These are phyloP conservation scores for Paradoxurus hermaphroditus DNA, from an alignment of 2,113 vertebrate species.

Conservation along the genomic window DNA sequence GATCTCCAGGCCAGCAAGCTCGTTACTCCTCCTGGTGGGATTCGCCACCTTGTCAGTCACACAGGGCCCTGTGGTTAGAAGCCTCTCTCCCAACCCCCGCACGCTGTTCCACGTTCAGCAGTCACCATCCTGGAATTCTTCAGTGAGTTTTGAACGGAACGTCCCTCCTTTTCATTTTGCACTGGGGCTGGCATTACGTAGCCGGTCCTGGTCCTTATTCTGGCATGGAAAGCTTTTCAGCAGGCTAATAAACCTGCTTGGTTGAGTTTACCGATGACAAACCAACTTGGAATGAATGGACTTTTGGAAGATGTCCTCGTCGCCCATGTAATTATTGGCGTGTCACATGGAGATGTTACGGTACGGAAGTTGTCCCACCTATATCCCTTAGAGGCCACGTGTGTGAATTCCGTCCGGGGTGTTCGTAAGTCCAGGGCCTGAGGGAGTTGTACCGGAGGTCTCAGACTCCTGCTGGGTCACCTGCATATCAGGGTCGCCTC, in stretches of 20 bases:
- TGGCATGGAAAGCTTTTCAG: not conserved
- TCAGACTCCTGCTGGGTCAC: not conserved
- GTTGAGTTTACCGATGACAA: not conserved
- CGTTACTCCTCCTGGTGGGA: not conserved
- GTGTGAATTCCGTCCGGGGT: not conserved
- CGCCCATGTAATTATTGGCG: not conserved
- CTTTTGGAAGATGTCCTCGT: not conserved
- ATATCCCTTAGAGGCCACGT: not conserved
- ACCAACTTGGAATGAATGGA: not conserved
- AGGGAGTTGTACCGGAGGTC: accelerated
- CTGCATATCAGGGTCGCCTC: not conserved
- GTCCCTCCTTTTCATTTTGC: not conserved
- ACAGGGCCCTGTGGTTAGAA: not conserved
- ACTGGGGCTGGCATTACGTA: not conserved
- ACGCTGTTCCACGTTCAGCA: not conserved
- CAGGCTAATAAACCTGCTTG: not conserved
- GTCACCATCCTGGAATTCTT: not conserved
- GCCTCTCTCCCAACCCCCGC: not conserved
- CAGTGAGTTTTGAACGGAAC: not conserved
- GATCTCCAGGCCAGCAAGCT: not conserved
- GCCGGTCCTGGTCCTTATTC: not conserved
- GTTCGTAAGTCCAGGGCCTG: not conserved
- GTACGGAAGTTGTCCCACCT: not conserved
- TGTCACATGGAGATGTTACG: not conserved
- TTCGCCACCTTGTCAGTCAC: not conserved